These are phyloP conservation scores for Drosophila rhopaloa DNA, from an alignment of 1,140 invertebrate genomes.

Conservation along the genomic window DNA sequence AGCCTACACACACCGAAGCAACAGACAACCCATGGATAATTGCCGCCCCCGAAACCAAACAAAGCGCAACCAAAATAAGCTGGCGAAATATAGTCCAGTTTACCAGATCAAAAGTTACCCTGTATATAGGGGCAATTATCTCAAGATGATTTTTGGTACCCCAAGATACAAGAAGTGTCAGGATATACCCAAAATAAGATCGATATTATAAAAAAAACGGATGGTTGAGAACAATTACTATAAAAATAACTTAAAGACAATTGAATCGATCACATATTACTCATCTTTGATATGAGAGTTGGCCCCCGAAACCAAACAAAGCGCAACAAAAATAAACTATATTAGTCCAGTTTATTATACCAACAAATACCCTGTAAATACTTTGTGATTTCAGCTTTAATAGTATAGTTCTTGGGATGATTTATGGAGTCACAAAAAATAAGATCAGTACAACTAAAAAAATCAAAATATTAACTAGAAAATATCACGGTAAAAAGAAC, in stretches of 20 bases:
- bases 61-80: slow-evolving; percentile 15
- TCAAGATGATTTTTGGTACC: too few relatives aligned
- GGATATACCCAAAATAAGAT: background rate
- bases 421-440: background rate
- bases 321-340: slow-evolving; percentile 2
- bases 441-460: background rate
- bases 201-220: background rate
- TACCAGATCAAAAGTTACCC: slow-evolving; percentile 13
- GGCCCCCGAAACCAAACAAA: slow-evolving; percentile 30
- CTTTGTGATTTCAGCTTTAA: too few relatives aligned
- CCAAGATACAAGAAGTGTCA: too few relatives aligned
- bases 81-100: slow-evolving; percentile 7
- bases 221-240: background rate
- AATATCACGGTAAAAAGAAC: background rate
- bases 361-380: slow-evolving; percentile 2
- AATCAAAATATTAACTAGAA: too few relatives aligned
- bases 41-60: slow-evolving; percentile 32
- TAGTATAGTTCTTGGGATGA: too few relatives aligned
- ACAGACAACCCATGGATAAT: slow-evolving; percentile 25
- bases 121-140: background rate
- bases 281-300: background rate
- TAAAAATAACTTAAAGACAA: background rate
- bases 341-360: slow-evolving; percentile 9
- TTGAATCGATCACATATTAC: background rate
- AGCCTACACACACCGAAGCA: slow-evolving; percentile 11